Percentiles rank a stretch among this genome's conserved stretches.
These are phyloP conservation scores for Podilymbus podiceps DNA, from an alignment of 2,113 vertebrate genomes.

Conservation along the genomic window DNA sequence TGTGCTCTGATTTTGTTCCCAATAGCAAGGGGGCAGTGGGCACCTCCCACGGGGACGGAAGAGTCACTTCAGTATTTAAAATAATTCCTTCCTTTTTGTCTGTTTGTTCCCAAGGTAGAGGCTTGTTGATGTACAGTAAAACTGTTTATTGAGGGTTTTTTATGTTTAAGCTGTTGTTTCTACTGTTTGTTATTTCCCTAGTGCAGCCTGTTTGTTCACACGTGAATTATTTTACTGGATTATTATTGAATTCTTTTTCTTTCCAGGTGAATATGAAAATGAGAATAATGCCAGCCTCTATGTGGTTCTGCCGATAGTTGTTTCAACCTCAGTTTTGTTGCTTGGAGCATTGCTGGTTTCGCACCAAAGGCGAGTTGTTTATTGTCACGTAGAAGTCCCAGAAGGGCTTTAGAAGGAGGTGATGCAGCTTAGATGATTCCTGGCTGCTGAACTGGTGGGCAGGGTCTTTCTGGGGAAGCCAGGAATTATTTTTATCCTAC, in stretches of 20 bases:
- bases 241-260: neutral
- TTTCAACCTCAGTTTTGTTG: slow-evolving; percentile 81
- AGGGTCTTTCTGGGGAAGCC: neutral
- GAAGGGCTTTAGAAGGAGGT: neutral
- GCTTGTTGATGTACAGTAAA: neutral
- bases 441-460: neutral
- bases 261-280: slow-evolving; percentile 71
- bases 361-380: slow-evolving; percentile 82
- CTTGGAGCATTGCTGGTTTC: slow-evolving; percentile 82
- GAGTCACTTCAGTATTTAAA: neutral
- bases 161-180: neutral
- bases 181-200: neutral
- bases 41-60: neutral
- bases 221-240: neutral
- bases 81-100: neutral
- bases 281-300: slow-evolving; percentile 71
- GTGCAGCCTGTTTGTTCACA: neutral
- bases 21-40: neutral
- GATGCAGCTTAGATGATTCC: neutral
- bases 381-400: fast-evolving
- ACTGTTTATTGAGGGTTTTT: neutral
- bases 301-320: slow-evolving; percentile 80
- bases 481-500: fast-evolving
- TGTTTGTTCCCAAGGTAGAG: neutral
- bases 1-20: neutral